Base-by-base conservation (phyloP, 2,888 invertebrate genomes). In the Microchrysa polita region DNA sequence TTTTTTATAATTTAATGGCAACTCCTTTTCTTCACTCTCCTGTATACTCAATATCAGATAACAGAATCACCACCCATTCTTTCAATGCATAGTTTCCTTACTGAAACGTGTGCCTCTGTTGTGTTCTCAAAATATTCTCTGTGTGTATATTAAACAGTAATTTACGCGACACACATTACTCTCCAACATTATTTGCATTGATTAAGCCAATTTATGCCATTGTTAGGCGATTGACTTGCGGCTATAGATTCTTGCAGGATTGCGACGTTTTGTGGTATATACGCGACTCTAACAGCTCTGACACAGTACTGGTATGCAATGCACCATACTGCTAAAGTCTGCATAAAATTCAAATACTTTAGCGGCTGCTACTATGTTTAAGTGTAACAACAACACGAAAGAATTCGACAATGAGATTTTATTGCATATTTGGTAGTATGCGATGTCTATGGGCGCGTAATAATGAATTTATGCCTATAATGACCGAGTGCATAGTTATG, bases 201-300 rank as follows among this genome's bases (percentile, higher is more conserved):
- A 69, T 69, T 69, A 69, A 69, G 52, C 40, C 69, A 69, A 69
- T 69, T 69, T 69, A 69, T 69, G 69, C 69, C 69, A 69, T 69
- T 69, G 69, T 69, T 69, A 69, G 69, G 40, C 67, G 27, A 53
- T 55, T 57, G 57, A 55, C 40, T 57, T 16, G 27, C n/a, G 61
- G 40, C 34, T n/a, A n/a, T n/a, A n/a, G 61, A 63, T 63, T 48
- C 16, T n/a, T n/a, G 16, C 48, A 12, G 48, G 27, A 34, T 48
- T 48, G 48, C 12, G 16, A n/a, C n/a, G n/a, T n/a, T n/a, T 48
- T 48, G 48, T 48, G 48, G n/a, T n/a, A n/a, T n/a, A n/a, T n/a
- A n/a, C n/a, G n/a, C n/a, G n/a, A n/a, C n/a, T n/a, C n/a, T n/a
- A n/a, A n/a, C 48, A 7, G 48, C 14, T n/a, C 5, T 12, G 12